These are phyloP conservation scores for Metellina segmentata DNA, from an alignment of 2,888 invertebrate genomes.

Conservation along the genomic window DNA sequence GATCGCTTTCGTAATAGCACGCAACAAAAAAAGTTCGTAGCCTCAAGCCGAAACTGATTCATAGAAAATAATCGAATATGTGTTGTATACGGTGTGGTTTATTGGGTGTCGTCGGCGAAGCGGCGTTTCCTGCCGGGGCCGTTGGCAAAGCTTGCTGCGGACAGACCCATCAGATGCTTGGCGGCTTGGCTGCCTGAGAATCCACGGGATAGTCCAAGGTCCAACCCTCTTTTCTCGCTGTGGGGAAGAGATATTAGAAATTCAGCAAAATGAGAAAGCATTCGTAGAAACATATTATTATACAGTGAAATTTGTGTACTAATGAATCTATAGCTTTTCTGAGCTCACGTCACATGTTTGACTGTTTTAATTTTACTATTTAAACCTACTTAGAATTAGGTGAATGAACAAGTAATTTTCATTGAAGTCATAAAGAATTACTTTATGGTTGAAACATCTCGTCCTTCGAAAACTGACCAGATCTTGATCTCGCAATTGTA, in stretches of 20 bases:
- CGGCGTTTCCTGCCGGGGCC: constrained; percentile 94
- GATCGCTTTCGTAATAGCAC: not conserved
- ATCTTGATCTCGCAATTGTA: no score
- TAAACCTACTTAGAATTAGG: no score
- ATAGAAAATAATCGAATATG: not conserved
- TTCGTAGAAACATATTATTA: no score
- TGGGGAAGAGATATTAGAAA: constrained; percentile 75
- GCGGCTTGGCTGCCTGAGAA: constrained; percentile 94
- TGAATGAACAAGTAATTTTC: no score
- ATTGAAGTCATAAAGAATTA: no score
- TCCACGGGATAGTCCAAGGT: constrained; percentile 92
- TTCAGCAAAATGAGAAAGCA: no score
- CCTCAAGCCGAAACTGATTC: not conserved
- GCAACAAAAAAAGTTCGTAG: not conserved
- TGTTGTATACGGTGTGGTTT: not conserved
- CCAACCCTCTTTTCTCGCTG: constrained; percentile 92
- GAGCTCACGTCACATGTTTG: no score
- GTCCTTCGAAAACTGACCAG: no score
- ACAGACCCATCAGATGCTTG: constrained; percentile 94
- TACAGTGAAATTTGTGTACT: no score
- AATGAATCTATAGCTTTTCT: no score
- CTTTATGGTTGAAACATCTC: no score
- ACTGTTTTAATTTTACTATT: no score
- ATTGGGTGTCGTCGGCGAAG: constrained; percentile 54
- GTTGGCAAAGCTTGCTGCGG: constrained; percentile 93